phyloP scores from a whole-genome alignment of 1,140 invertebrate genomes.

The Drosophila obscura region DNA sequence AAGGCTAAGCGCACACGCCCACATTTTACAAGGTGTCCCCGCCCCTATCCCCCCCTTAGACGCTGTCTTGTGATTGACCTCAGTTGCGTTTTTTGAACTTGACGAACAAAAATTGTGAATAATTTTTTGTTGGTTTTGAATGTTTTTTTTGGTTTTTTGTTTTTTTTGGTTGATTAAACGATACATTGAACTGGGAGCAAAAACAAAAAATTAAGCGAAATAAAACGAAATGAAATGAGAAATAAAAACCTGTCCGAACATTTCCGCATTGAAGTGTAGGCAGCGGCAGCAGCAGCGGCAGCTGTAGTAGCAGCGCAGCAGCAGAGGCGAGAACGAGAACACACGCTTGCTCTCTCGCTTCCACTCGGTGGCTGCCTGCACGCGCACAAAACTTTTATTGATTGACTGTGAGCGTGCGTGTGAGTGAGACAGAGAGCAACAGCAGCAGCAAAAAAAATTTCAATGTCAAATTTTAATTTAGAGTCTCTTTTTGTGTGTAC shows the following conservation, averaged over 20 bases:
- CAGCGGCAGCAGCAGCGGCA: neutral
- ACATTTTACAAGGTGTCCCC: conserved; percentile 61
- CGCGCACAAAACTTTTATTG: conserved; percentile 73
- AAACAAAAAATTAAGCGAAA: conserved; percentile 8
- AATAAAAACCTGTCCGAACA: conserved; percentile 71
- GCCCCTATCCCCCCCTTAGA: neutral
- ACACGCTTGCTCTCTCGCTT: conserved; percentile 26
- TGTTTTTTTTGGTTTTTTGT: no score
- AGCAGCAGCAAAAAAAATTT: conserved; percentile 54
- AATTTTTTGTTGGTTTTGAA: conserved; percentile 28
- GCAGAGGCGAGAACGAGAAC: conserved; percentile 11
- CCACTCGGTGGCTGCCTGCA: conserved; percentile 11
- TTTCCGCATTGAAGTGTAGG: conserved; percentile 68
- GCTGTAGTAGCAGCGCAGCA: neutral
- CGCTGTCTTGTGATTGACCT: conserved; percentile 53
- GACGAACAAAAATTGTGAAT: conserved; percentile 22
- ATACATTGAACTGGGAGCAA: conserved; percentile 69
- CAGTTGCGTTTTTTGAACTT: conserved; percentile 76
- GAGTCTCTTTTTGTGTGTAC: conserved; percentile 46
- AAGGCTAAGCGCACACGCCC: conserved; percentile 49
- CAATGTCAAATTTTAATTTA: conserved; percentile 82
- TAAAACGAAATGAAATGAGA: conserved; percentile 8
- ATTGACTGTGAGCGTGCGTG: conserved; percentile 51
- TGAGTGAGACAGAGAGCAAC: conserved; percentile 38
- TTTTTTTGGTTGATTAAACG: conserved; percentile 68